Conservation (phyloP, 2,888 invertebrate genomes). For the Rhingia campestris region DNA sequence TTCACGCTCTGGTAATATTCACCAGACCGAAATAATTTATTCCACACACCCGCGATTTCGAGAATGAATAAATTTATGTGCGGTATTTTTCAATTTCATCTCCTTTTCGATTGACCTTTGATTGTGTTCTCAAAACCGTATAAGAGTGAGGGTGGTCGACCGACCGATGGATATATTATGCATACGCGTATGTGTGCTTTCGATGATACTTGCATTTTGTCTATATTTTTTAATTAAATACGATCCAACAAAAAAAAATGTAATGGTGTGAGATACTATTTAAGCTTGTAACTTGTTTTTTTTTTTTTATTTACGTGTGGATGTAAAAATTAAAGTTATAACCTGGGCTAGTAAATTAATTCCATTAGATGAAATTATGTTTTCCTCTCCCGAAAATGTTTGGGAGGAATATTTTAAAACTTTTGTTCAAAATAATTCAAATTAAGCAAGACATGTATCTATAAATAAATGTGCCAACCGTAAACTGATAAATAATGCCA, state of each 20-base stretch:
- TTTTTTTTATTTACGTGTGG: no score
- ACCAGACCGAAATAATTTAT: slow-evolving; percentile 83
- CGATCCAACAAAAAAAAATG: background rate
- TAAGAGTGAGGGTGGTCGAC: slow-evolving; percentile 50
- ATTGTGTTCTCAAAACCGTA: slow-evolving; percentile 45
- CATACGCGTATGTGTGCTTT: background rate
- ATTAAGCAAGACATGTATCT: no score
- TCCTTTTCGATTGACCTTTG: slow-evolving; percentile 73
- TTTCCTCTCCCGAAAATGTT: no score
- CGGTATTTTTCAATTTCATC: slow-evolving; percentile 74
- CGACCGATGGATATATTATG: slow-evolving; percentile 25
- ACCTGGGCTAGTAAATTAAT: no score
- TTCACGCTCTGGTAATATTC: slow-evolving; percentile 83
- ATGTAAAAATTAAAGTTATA: no score
- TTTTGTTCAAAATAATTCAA: no score
- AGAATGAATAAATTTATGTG: slow-evolving; percentile 71
- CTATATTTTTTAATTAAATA: background rate
- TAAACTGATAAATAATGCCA: no score
- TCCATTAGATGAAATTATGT: no score
- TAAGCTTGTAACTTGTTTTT: no score
- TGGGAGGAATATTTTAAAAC: no score
- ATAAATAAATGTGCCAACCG: no score
- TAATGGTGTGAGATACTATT: background rate
- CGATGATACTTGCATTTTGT: background rate
- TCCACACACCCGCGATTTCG: slow-evolving; percentile 80